Base-by-base conservation (phyloP, 2,888 invertebrate species). In the Scaptomyza tumidula region DNA sequence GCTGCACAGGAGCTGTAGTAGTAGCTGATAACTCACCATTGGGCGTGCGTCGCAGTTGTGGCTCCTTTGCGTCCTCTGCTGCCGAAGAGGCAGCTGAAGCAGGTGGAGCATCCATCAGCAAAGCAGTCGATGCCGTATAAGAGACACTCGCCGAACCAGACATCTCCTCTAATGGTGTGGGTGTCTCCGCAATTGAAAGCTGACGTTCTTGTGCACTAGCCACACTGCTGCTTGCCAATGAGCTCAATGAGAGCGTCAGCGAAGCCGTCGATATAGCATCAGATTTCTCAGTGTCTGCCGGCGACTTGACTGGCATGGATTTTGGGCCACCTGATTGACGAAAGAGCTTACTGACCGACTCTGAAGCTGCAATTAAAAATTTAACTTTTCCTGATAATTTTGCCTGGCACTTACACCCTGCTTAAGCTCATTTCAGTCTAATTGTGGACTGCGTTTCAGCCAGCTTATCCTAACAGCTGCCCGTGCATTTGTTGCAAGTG, bases 261-360 rank as follows among this genome's bases (percentile, higher is more conserved):
- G 88, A 87, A 58, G 87, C 82, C 57, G 82, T 77, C 54, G 89
- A 77, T 55, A 78, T 69, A 65, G 83, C 81, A 68, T 89, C 88
- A 69, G 81, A 76, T 71, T 88, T 90, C 64, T 84, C 80, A 39
- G 77, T 61, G 56, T 68, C 53, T 50, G 64, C 52, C 44, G 75
- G 41, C 50, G 72, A 64, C 77, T 81, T 85, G 27, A 73, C 68
- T 46, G 85, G 74, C 55, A 86, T 80, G 68, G 84, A 79, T 58
- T 81, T 84, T 61, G 79, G 61, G 49, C 80, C 86, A 60, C 87
- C 74, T 67, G 91, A 89, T 68, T 91, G 89, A 71, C 92, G 91
- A 88, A 92, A 92, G 60, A 92, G 90, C 88, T 92, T 92, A 75
- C 91, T 91, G 87, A 92, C 90, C 72, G 91, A 91, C 83, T 91